Percentiles rank a stretch among this genome's conserved stretches.
Conservation (phyloP, 2,113 vertebrate genomes). For the Meleagris gallopavo region DNA sequence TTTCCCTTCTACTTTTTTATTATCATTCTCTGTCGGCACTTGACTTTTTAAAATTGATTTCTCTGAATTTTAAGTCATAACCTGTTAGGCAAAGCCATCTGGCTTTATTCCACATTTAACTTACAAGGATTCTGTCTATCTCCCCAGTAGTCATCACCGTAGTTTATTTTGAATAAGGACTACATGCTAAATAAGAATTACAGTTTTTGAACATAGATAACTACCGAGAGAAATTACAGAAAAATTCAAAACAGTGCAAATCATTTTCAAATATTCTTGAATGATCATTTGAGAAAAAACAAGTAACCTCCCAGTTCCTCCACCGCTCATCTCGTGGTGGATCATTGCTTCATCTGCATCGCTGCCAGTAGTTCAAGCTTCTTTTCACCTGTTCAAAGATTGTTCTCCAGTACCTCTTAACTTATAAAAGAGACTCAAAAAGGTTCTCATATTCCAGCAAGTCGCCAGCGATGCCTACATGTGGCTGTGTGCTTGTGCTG, state of each 20-base stretch:
- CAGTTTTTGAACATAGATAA: not conserved
- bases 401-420: not conserved
- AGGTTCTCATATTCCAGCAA: not conserved
- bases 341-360: not conserved
- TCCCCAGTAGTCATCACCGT: not conserved
- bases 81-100: not conserved
- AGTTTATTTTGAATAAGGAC: conserved; percentile 8
- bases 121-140: not conserved
- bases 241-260: not conserved
- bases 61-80: conserved; percentile 1
- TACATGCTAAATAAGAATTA: not conserved
- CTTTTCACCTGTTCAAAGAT: not conserved
- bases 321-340: not conserved
- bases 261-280: not conserved
- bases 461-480: accelerated
- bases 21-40: conserved; percentile 23
- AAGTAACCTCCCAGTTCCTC: not conserved
- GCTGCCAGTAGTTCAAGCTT: not conserved
- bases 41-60: conserved; percentile 34
- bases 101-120: conserved; percentile 12
- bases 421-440: not conserved
- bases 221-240: not conserved
- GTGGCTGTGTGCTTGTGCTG: not conserved
- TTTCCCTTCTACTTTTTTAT: not conserved
- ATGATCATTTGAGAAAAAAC: not conserved